These are phyloP conservation scores for Mythimna vitellina DNA, from an alignment of 2,888 invertebrate species.

Conservation along the genomic window DNA sequence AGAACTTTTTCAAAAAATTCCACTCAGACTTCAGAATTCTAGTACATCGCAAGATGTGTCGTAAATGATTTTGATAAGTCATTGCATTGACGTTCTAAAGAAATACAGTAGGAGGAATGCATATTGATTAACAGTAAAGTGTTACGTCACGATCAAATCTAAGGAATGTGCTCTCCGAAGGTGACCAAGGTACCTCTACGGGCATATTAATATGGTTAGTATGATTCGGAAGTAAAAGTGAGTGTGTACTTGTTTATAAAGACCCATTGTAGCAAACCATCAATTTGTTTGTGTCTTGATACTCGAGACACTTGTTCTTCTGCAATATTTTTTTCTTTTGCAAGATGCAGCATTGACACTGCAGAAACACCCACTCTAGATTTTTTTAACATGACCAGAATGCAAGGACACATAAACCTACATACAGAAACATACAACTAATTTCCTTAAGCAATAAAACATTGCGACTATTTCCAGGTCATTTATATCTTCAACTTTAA, in stretches of 20 bases:
- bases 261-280: slow-evolving; percentile 1
- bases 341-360: slow-evolving; percentile 17
- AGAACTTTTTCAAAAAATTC: slow-evolving; percentile 9
- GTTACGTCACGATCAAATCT: slow-evolving; percentile 45
- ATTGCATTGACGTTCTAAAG: slow-evolving; percentile 18
- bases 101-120: slow-evolving; percentile 43
- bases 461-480: slow-evolving; percentile 35
- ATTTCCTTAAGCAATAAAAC: slow-evolving; percentile 58
- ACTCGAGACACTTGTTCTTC: neutral
- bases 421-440: slow-evolving; percentile 22
- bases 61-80: slow-evolving; percentile 13
- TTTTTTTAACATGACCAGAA: slow-evolving; percentile 21
- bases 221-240: slow-evolving; percentile 44
- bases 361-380: slow-evolving; percentile 2
- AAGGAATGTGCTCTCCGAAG: slow-evolving; percentile 44
- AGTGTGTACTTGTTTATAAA: slow-evolving; percentile 13
- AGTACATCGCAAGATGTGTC: slow-evolving; percentile 10
- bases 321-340: too few species aligned
- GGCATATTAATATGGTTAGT: slow-evolving; percentile 9
- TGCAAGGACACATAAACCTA: slow-evolving; percentile 53
- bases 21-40: neutral
- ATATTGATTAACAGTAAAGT: slow-evolving; percentile 34
- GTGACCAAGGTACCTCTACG: slow-evolving; percentile 30
- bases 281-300: neutral
- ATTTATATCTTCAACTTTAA: slow-evolving; percentile 40